Base-by-base conservation (phyloP, 2,797 vertebrate genomes). In the Knipowitschia caucasica region DNA sequence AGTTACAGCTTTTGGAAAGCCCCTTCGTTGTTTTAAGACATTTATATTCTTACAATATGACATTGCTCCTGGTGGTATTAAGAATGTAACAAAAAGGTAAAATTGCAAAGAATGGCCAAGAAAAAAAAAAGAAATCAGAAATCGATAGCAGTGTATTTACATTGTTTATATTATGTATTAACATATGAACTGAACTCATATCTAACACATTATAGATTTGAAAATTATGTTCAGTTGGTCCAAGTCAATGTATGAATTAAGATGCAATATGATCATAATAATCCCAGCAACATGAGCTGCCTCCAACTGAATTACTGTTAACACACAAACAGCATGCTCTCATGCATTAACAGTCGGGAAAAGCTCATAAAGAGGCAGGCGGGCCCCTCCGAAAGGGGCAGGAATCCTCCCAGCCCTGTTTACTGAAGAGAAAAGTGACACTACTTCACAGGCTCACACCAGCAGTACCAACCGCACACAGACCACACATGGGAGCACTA, bases 341-440 rank as follows among this genome's bases (percentile, higher is more conserved):
- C 73, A 78, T 65, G 59, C 83, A 83, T 82, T 86, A 78, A 86
- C 84, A 85, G 77, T 71, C 69, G 25, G 53, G 73, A 81, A 80
- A 77, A 71, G 75, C 84, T 87, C 83, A 86, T 89, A 90, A 90
- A 90, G 85, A 89, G 81, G 69, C 88, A 82, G 83, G 77, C 76
- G 82, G 89, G 88, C 88, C 89, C 80, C 88, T 87, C 61, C 82
- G 73, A 84, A 81, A 78, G 85, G 88, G 89, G 87, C 77, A 82
- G 82, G 79, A 83, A 87, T 84, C 80, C 79, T 83, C 82, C 59
- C 63, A 69, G 80, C 58, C 67, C 82, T 89, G 83, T 89, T 90
- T 88, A 88, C 84, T 87, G 85, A 83, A 78, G 77, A 86, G 87
- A 82, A 86, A 84, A 89, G 85, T 82, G 86, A 86, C 85, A 84